A percentile compares a stretch with the other conserved stretches of the same genome.
These are phyloP conservation scores for Parotia lawesii DNA, from an alignment of 2,113 vertebrate species.

Conservation along the genomic window DNA sequence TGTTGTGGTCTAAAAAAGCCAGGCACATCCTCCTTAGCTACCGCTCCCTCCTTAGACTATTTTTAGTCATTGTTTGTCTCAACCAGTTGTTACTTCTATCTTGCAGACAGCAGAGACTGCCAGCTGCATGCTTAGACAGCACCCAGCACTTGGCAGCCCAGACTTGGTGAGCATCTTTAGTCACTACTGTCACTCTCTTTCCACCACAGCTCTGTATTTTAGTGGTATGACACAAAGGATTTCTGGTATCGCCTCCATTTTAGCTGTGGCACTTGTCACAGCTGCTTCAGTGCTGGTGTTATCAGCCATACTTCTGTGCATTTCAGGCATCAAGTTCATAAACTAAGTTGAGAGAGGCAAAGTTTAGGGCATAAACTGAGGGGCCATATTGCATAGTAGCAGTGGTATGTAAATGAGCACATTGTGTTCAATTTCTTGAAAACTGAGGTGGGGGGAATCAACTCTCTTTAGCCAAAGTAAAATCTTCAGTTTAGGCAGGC, in stretches of 20 bases:
- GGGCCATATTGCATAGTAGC: not conserved
- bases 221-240: not conserved
- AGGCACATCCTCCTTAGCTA: not conserved
- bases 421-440: not conserved
- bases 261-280: not conserved
- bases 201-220: not conserved
- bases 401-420: not conserved
- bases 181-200: not conserved
- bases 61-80: conserved; percentile 25
- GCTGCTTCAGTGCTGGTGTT: not conserved
- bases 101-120: not conserved
- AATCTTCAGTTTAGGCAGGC: not conserved
- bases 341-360: not conserved
- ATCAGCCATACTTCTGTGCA: not conserved
- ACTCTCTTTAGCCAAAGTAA: not conserved
- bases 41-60: not conserved
- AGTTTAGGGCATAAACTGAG: not conserved
- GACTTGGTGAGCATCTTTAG: not conserved
- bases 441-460: fast-evolving
- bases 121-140: conserved; percentile 11
- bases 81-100: not conserved
- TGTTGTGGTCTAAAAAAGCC: not conserved
- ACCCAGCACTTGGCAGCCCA: not conserved
- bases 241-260: not conserved
- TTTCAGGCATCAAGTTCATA: not conserved